These are phyloP conservation scores for Parus major DNA, from an alignment of 2,113 vertebrate species.

Conservation along the genomic window DNA sequence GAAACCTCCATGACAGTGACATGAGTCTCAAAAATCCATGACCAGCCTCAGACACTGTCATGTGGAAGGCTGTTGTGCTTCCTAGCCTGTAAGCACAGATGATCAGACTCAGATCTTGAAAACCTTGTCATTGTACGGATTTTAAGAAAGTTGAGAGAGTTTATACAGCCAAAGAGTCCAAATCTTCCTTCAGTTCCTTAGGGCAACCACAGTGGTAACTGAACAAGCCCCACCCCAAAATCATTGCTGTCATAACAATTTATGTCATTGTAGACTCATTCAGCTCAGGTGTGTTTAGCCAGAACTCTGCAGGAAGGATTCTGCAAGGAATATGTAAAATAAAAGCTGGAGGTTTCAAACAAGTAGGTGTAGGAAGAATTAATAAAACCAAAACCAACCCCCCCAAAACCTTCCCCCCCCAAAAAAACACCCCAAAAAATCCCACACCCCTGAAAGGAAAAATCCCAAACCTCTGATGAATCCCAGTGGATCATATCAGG, in stretches of 20 bases:
- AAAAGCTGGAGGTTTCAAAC: not conserved
- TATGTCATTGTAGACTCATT: not conserved
- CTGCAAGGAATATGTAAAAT: not conserved
- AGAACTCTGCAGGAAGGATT: not conserved
- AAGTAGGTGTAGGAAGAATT: not conserved
- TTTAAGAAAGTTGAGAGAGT: not conserved
- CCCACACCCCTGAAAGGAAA: not conserved
- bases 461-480: not conserved
- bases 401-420: too few relatives aligned
- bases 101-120: not conserved
- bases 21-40: not conserved
- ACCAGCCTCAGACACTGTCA: not conserved
- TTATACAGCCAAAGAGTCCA: not conserved
- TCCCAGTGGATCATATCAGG: not conserved
- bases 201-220: not conserved
- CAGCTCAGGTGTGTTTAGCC: not conserved
- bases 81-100: not conserved
- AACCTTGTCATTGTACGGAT: not conserved
- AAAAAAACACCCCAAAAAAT: too few relatives aligned
- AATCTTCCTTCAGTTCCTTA: not conserved
- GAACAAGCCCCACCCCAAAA: not conserved
- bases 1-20: not conserved
- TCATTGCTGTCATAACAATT: rapidly evolving
- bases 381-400: too few relatives aligned
- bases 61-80: not conserved